These are phyloP conservation scores for Phenacoccus solenopsis DNA, from an alignment of 1,140 invertebrate genomes.

Conservation along the genomic window DNA sequence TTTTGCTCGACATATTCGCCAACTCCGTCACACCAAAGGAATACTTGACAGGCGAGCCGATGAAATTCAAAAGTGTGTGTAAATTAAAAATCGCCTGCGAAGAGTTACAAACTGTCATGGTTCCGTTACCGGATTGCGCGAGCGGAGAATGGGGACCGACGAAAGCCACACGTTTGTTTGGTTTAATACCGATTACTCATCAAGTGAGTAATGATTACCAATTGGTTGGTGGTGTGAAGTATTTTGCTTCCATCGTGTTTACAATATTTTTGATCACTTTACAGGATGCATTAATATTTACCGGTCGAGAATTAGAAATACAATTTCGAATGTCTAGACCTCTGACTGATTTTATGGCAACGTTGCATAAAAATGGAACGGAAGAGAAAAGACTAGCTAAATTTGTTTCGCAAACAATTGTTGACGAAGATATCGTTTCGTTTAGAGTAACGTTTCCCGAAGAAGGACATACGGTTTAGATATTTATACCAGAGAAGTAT, in stretches of 20 bases:
- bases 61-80: slow-evolving; percentile 98
- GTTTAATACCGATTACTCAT: slow-evolving; percentile 66
- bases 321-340: slow-evolving; percentile 90
- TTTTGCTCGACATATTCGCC: slow-evolving; percentile 94
- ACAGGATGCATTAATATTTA: slow-evolving; percentile 85
- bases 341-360: slow-evolving; percentile 94
- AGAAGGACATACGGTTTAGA: slow-evolving; percentile 93
- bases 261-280: neutral
- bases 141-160: slow-evolving; percentile 99
- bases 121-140: slow-evolving; percentile 93
- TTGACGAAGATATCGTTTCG: slow-evolving; percentile 72
- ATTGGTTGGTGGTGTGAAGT: neutral
- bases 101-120: slow-evolving; percentile 88
- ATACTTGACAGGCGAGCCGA: slow-evolving; percentile 90
- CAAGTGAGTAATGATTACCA: slow-evolving; percentile 40
- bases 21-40: slow-evolving; percentile 94
- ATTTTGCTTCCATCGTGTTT: too few species aligned
- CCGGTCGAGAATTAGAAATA: slow-evolving; percentile 74
- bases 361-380: slow-evolving; percentile 88
- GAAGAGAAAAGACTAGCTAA: slow-evolving; percentile 85
- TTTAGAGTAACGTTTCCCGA: slow-evolving; percentile 83
- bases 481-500: slow-evolving; percentile 85
- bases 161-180: slow-evolving; percentile 81
- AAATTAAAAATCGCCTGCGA: slow-evolving; percentile 97
- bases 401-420: slow-evolving; percentile 67